Conservation (phyloP, 2,888 invertebrate species). For the Mystacides longicornis region DNA sequence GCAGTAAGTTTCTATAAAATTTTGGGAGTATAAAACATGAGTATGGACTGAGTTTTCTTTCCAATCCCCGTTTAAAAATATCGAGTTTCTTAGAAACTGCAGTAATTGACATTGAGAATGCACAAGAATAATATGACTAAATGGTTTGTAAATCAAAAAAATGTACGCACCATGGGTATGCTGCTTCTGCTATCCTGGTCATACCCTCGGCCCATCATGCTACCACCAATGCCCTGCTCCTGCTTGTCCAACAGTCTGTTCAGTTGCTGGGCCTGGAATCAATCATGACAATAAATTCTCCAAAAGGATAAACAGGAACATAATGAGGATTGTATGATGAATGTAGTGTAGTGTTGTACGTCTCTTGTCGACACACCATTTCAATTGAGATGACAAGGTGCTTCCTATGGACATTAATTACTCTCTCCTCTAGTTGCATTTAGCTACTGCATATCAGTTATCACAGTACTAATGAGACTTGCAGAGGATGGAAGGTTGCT, state of each 20-base stretch:
- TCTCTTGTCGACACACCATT: constrained; percentile 21
- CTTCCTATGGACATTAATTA: neutral
- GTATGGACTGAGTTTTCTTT: no score
- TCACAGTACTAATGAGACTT: neutral
- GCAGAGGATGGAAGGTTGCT: neutral
- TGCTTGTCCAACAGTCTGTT: constrained; percentile 64
- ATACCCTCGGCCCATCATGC: constrained; percentile 5
- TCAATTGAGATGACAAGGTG: constrained; percentile 5
- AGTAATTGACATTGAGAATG: neutral
- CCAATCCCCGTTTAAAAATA: no score
- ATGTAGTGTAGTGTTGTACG: constrained; percentile 7
- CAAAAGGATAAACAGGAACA: no score
- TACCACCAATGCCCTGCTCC: constrained; percentile 52
- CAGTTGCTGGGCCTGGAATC: constrained; percentile 50
- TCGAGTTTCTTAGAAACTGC: no score
- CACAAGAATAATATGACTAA: neutral
- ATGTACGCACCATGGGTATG: constrained; percentile 20
- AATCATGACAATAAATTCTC: constrained; percentile 7
- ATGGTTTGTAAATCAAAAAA: neutral
- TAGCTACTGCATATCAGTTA: neutral
- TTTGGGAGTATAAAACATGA: no score
- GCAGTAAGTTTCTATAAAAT: no score
- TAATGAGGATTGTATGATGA: neutral
- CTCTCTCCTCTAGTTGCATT: neutral
- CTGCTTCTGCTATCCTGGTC: constrained; percentile 13